Evolutionary conservation across 2,888 invertebrate genomes (phyloP), one percentile per base, ranked within the genome.

Genomic region (Tuta absoluta): DNA sequence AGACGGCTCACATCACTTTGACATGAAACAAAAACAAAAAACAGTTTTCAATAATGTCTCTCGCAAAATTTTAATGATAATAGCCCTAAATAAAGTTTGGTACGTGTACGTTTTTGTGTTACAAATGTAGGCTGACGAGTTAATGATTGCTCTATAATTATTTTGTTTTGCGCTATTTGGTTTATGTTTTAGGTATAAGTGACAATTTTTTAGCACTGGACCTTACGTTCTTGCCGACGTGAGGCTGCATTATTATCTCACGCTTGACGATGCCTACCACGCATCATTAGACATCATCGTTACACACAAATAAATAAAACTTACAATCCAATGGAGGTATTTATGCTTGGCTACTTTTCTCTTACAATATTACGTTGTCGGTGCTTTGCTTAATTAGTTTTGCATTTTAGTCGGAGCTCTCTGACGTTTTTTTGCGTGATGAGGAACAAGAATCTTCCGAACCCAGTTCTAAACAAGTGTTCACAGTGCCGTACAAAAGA

Each of bases 1-100:
- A 75, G 74, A 71, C 69, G 68, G 69, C 74, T 33, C 10, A 10
- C 33, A 33, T 33, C 33, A 33, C 33, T 5, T 33, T 83, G 83
- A 81, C 81, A 82, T 81, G 80, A 81, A 80, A 82, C 79, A 86
- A 88, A 89, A 89, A 88, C 85, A 89, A 89, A 89, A 89, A 88
- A 87, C 86, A 85, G 82, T 85, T 85, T 84, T 76, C 79, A 79
- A 84, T 80, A 81, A 87, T 87, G 84, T 83, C 78, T 83, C 77
- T 81, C 76, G 80, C 83, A 85, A 89, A 89, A 86, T 89, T 87
- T 89, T 86, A 82, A 87, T 86, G 84, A 86, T 84, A 80, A 83
- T 83, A 79, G 72, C 78, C 77, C 76, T 78, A 74, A 79, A 76
- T 74, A 79, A 78, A 79, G 77, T 81, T 82, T 79, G 81, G 84